Evolutionary conservation across 2,797 vertebrate genomes (phyloP), one percentile per base, ranked within the genome.

Genomic region (Anabacerthia variegaticeps): DNA sequence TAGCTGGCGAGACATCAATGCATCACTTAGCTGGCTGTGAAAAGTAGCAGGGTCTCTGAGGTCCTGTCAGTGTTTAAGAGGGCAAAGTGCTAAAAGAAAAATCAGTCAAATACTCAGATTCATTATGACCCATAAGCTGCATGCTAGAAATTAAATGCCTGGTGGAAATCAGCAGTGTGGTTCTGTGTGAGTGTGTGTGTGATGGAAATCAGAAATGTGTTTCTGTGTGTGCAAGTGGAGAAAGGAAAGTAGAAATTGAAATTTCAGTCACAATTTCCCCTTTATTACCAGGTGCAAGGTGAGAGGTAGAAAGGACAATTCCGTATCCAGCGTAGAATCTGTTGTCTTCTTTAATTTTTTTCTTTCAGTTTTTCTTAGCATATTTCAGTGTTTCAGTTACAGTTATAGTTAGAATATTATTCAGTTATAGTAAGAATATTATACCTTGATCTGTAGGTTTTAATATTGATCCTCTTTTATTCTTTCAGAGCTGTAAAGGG

Each of bases 41-140:
- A 91, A 71, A 55, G 61, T 74, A 88, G 37, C 79, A 92, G 74
- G 88, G 49, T 49, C 41, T 78, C 41, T 63, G 58, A 54, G 28
- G 32, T 49, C 44, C 51, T 73, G 69, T 94, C 30, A 41, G 72
- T 65, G 28, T 85, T 97, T 93, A 56, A 88, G 92, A 94, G 82
- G 85, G 72, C 74, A 92, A 92, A 92, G 59, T 78, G 72, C 61
- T 92, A 85, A 66, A 81, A 87, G 62, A 92, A 96, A 93, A 91
- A 56, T 75, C 84, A 91, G 94, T 95, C 80, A 92, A 76, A 93
- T 91, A 93, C 79, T 89, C 72, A 76, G 79, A 67, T 92, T 88
- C 41, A 61, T 96, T 97, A 58, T 86, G 74, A 88, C 72, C 93
- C 83, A 74, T 75, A 85, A 90, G 36, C 48, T 73, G 61, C 28